Evolutionary conservation across 1,140 invertebrate genomes (phyloP).

Genomic region (Asbolus verrucosus): DNA sequence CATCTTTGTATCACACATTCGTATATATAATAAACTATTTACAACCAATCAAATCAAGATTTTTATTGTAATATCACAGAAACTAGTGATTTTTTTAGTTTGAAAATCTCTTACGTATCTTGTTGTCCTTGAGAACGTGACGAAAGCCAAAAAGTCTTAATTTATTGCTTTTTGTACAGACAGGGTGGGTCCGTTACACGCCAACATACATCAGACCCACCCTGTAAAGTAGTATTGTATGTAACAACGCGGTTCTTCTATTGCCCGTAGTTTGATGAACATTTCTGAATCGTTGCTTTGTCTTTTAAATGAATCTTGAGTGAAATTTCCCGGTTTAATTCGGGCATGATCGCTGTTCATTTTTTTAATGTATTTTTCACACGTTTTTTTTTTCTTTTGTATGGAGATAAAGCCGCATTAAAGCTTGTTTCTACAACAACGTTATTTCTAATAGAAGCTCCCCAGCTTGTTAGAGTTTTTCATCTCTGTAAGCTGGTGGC

Average conservation of each 20-base stretch:
- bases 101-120: conserved; percentile 28
- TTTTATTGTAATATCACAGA: conserved; percentile 49
- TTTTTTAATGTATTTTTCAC: no score
- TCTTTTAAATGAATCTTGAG: neutral
- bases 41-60: conserved; percentile 25
- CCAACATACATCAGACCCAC: neutral
- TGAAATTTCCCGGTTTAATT: neutral
- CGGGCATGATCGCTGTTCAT: no score
- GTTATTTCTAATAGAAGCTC: conserved; percentile 9
- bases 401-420: conserved; percentile 22
- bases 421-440: conserved; percentile 12
- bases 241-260: no score
- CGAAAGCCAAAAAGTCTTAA: conserved; percentile 36
- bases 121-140: conserved; percentile 29
- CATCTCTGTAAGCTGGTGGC: conserved; percentile 55
- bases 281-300: conserved; percentile 17
- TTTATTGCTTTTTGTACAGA: conserved; percentile 43
- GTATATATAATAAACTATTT: conserved; percentile 36
- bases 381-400: neutral
- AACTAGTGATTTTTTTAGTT: conserved; percentile 36
- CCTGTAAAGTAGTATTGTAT: no score
- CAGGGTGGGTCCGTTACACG: neutral
- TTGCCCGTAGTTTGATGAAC: conserved; percentile 25
- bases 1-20: conserved; percentile 43
- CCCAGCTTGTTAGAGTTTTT: conserved; percentile 56